Conservation (phyloP, 1,140 invertebrate species). For the Ostrea denselamellosa region DNA sequence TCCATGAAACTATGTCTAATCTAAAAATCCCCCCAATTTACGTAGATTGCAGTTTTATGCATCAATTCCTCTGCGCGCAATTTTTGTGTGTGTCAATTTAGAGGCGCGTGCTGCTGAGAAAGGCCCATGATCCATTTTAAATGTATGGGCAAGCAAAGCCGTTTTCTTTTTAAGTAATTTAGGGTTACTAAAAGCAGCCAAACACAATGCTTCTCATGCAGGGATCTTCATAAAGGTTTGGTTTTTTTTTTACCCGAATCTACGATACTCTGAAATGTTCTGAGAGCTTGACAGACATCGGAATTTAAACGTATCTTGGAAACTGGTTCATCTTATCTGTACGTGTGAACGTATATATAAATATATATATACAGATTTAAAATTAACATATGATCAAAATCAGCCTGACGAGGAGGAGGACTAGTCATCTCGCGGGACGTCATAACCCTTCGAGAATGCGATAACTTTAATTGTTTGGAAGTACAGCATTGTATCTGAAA, state of each 20-base stretch:
- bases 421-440: background rate
- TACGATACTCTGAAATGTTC: conserved; percentile 24
- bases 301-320: conserved; percentile 18
- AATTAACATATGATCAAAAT: conserved; percentile 26
- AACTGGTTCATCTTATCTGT: conserved; percentile 32
- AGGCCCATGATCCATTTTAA: too few relatives aligned
- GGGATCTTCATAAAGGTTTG: background rate
- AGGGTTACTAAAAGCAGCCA: background rate
- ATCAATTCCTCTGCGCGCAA: too few relatives aligned
- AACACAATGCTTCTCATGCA: background rate
- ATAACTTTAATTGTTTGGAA: conserved; percentile 10
- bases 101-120: too few relatives aligned
- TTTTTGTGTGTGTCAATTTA: too few relatives aligned
- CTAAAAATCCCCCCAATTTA: too few relatives aligned
- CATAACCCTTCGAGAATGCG: background rate
- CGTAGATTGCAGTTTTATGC: too few relatives aligned
- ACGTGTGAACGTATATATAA: background rate
- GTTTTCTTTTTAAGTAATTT: background rate
- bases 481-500: background rate
- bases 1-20: too few relatives aligned
- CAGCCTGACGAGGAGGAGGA: background rate
- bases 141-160: too few relatives aligned
- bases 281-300: conserved; percentile 14
- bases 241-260: background rate
- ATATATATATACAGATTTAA: conserved; percentile 2